Evolutionary conservation across 2,113 vertebrate genomes (phyloP), one percentile per base, ranked within the genome.

Genomic region (Elephantulus edwardii): DNA sequence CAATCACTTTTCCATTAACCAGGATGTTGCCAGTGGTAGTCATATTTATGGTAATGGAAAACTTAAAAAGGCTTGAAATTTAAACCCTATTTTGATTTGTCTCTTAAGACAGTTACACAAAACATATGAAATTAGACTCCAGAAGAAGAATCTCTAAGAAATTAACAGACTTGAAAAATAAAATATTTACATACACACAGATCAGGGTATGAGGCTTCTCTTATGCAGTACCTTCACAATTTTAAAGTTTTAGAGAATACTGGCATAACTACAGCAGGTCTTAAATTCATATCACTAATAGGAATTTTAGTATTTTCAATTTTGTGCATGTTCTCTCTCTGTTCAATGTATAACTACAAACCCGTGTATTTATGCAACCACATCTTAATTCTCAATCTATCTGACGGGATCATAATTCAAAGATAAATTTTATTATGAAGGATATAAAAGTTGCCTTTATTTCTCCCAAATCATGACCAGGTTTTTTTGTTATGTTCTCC

Each of bases 161-260:
- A 85, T n/a, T 26, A 60, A 54, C 5, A 85, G 54, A 82, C 79
- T 82, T 94, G 79, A 93, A 93, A 84, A 48, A 42, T 48, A 94
- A 91, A 94, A 95, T n/a, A n/a, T n/a, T n/a, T n/a, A n/a, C n/a
- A n/a, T 86, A 71, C 83, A 76, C 46, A 74, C 44, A 64, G 40
- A 76, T 54, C 52, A 83, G 71, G 76, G 9, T 48, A n/a, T 16
- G 17, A 52, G 33, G 13, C 13, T 70, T 77, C 62, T 56, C 17
- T 62, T 83, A 24, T 66, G 85, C 60, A 80, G 13, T 11, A 78
- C 60, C 52, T 60, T 75, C 35, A 68, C 13, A 66, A 86, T 86
- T 71, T 86, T 52, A 35, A 81, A 54, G 40, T 38, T 88, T 89
- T 71, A 80, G 35, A 86, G n/a, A n/a, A n/a, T n/a, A n/a, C n/a